Conservation (phyloP, 1,140 invertebrate species). For the Drosophila parabipectinata region DNA sequence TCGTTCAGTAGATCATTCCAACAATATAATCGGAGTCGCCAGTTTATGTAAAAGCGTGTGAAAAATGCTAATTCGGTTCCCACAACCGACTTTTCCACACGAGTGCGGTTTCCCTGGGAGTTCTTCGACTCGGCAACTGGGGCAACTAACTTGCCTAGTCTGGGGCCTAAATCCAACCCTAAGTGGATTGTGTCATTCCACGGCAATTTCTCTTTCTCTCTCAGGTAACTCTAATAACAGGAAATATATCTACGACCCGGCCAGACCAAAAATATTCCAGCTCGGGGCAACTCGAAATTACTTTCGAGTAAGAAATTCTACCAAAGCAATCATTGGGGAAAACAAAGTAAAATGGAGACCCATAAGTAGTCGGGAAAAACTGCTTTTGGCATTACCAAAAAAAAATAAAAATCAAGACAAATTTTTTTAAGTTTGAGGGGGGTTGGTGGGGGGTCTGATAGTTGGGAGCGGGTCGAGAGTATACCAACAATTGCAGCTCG, state of each 20-base stretch:
- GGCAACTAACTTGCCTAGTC: conserved; percentile 46
- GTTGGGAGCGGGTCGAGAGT: conserved; percentile 25
- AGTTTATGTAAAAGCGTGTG: conserved; percentile 71
- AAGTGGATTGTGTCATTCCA: conserved; percentile 60
- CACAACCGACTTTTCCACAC: conserved; percentile 68
- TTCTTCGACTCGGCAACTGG: conserved; percentile 13
- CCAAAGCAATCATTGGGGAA: conserved; percentile 26
- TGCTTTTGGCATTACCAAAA: conserved; percentile 56
- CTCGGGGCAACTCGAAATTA: conserved; percentile 60
- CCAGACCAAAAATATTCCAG: conserved; percentile 41
- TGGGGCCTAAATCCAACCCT: conserved; percentile 37
- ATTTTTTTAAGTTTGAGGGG: conserved; percentile 65
- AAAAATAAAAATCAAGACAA: conserved; percentile 10
- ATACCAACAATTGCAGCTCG: conserved; percentile 70
- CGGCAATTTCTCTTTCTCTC: conserved; percentile 67
- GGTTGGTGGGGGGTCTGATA: background rate
- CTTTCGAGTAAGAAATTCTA: conserved; percentile 69
- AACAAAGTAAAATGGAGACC: conserved; percentile 43
- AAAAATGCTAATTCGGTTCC: conserved; percentile 83
- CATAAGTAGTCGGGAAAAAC: conserved; percentile 54
- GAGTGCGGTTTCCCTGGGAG: conserved; percentile 28
- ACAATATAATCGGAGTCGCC: background rate
- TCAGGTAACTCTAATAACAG: conserved; percentile 51
- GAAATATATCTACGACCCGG: conserved; percentile 51
- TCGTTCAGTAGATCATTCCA: conserved; percentile 43